A percentile compares a stretch with the other conserved stretches of the same genome.
These are phyloP conservation scores for Gnathonemus longibarbis DNA, from an alignment of 2,113 vertebrate genomes.

Conservation along the genomic window DNA sequence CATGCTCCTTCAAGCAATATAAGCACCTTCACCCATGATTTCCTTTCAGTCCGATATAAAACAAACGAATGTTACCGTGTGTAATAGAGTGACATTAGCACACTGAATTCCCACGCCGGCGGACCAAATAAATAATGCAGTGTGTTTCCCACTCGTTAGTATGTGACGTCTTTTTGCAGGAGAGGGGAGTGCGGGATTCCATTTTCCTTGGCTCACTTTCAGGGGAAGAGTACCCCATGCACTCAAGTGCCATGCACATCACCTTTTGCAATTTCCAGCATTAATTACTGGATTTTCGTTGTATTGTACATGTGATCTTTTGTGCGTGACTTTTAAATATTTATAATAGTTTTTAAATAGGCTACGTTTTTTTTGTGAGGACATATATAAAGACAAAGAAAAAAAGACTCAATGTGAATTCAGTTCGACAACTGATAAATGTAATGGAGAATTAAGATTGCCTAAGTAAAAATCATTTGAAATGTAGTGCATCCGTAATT, in stretches of 20 bases:
- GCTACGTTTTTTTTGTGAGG: neutral
- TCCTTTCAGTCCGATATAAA: neutral
- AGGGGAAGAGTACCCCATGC: neutral
- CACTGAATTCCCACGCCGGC: neutral
- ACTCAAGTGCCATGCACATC: neutral
- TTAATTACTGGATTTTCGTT: neutral
- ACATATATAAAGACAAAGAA: neutral
- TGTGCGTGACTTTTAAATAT: neutral
- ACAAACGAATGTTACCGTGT: neutral
- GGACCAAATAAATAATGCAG: neutral
- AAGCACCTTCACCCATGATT: neutral
- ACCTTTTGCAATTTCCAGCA: neutral
- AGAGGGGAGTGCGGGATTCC: neutral
- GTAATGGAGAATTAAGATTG: neutral
- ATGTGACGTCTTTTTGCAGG: neutral
- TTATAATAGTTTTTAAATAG: neutral
- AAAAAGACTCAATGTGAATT: neutral
- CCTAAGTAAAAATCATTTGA: neutral
- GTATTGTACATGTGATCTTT: too few species aligned
- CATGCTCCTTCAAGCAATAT: neutral
- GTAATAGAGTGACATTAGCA: neutral
- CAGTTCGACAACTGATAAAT: neutral
- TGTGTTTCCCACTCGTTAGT: neutral
- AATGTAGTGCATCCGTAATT: neutral
- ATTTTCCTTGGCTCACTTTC: constrained; percentile 6